Base-by-base conservation (phyloP, 2,888 invertebrate species). In the Acrobasis consociella region DNA sequence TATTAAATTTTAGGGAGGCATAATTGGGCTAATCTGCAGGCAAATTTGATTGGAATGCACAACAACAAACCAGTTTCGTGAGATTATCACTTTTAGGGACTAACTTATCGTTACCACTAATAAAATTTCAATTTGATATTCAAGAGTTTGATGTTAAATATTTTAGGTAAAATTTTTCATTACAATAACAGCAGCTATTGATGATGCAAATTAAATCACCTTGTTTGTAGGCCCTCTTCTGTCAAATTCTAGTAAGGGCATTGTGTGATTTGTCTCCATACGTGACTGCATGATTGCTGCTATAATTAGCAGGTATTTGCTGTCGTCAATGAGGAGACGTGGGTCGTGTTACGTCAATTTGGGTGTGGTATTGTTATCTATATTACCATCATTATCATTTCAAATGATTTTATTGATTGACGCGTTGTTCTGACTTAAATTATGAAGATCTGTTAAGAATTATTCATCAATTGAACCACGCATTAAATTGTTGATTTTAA, bases 251-350 rank as follows among this genome's bases (percentile, higher is more conserved):
- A 22, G 9, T 50, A 50, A 22, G 17, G 17, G 31, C 31, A 31
- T 31, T 31, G 31, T 10, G 17, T 51, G 11, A 51, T 31, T 38
- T 42, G 39, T 56, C 17, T 56, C 9, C 16, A 15, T 17, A 56
- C 49, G 58, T 49, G 15, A 49, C n/a, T 49, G 37, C 5, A 52
- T 52, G n/a, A 49, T 31, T 50, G 10, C 15, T 15, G 11, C 50
- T 60, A 50, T 50, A 59, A 59, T 60, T 50, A 60, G 38, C 17
- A 22, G 9, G 39, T 49, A 49, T 50, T 38, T 37, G 17, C 11
- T 50, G 50, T 60, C 59, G 59, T 60, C 59, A 60, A 51, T 60
- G 59, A 51, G 2, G 50, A 39, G 13, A 49, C 22, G 22, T 49
- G 17, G 58, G 49, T 49, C 11, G 50, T 8, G 13, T 60, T 38